Evolutionary conservation across 2,113 vertebrate genomes (phyloP).

Genomic region (Brachyistius frenatus): DNA sequence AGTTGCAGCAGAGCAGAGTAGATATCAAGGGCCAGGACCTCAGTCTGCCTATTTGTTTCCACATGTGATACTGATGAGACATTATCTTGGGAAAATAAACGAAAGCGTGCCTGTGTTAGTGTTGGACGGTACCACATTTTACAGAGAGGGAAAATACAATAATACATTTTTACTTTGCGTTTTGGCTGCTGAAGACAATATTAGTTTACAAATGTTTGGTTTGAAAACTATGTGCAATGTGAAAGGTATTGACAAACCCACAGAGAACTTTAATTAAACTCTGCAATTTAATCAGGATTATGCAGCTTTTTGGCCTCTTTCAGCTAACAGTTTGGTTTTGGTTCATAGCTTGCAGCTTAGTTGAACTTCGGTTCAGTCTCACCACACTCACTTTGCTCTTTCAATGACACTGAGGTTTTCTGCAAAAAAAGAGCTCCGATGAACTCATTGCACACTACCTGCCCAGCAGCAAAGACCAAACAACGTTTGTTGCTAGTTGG

Average conservation of each 20-base stretch:
- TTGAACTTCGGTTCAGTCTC: neutral
- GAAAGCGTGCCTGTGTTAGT: conserved; percentile 34
- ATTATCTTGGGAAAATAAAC: conserved; percentile 65
- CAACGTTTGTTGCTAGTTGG: too few relatives aligned
- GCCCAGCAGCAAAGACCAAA: too few relatives aligned
- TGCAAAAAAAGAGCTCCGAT: neutral
- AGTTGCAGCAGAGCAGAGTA: conserved; percentile 28
- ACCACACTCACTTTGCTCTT: neutral
- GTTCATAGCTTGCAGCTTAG: neutral
- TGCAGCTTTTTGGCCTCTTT: neutral
- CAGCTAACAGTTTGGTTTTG: neutral
- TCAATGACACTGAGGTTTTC: neutral
- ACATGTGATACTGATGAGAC: conserved; percentile 45
- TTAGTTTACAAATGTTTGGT: neutral
- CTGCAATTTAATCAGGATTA: neutral
- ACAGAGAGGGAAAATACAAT: conserved; percentile 7
- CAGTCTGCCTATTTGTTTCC: conserved; percentile 57
- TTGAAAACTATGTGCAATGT: neutral
- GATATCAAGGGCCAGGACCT: conserved; percentile 19
- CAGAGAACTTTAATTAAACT: too few relatives aligned
- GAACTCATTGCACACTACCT: neutral
- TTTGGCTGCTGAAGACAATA: neutral
- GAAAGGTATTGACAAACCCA: neutral
- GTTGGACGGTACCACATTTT: conserved; percentile 20
- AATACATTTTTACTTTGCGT: neutral